A percentile compares a stretch with the other conserved stretches of the same genome.
Conservation (phyloP, 2,113 vertebrate species). For the Neogobius melanostomus region DNA sequence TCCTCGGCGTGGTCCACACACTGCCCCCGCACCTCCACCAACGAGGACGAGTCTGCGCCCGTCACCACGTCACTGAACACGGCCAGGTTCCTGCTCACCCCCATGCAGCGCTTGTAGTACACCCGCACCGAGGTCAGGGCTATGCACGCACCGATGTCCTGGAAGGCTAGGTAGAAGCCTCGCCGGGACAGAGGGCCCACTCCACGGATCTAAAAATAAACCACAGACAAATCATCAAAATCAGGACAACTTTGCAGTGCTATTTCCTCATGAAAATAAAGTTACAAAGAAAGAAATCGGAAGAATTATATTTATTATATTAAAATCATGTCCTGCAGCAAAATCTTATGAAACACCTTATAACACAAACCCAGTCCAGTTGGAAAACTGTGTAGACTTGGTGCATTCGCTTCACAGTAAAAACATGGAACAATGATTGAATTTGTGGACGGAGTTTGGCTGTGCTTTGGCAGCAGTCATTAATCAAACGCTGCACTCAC, state of each 20-base stretch:
- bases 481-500: slow-evolving; percentile 31
- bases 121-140: slow-evolving; percentile 91
- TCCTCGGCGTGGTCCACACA: slow-evolving; percentile 93
- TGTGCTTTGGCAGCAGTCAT: slow-evolving; percentile 48
- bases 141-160: slow-evolving; percentile 95
- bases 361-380: no score
- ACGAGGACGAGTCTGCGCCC: slow-evolving; percentile 90
- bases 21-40: slow-evolving; percentile 93
- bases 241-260: neutral
- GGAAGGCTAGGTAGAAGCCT: slow-evolving; percentile 96
- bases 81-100: slow-evolving; percentile 88
- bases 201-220: slow-evolving; percentile 75
- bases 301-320: no score
- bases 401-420: slow-evolving; percentile 5
- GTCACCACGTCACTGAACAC: slow-evolving; percentile 94
- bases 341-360: no score
- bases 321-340: no score
- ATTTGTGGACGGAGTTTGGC: slow-evolving; percentile 36
- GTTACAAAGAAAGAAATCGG: no score
- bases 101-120: slow-evolving; percentile 94
- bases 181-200: slow-evolving; percentile 87
- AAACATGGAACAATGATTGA: slow-evolving; percentile 28
- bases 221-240: neutral
- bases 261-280: no score
- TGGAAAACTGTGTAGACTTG: neutral